phyloP scores from a whole-genome alignment of 2,113 vertebrate genomes.

The Oenanthe melanoleuca region DNA sequence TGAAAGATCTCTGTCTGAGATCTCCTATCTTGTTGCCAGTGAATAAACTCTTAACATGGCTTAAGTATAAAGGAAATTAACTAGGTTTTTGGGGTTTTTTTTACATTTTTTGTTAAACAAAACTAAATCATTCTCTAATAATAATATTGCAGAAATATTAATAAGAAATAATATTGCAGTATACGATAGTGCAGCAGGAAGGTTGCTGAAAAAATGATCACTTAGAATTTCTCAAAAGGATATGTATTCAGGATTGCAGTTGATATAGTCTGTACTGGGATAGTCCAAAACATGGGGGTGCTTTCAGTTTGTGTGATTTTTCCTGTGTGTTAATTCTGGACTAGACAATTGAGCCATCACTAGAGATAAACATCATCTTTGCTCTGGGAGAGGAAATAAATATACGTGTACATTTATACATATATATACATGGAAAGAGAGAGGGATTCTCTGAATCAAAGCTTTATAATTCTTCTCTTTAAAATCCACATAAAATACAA shows the following conservation, averaged over 20 bases:
- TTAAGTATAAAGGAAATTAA: background rate
- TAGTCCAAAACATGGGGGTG: background rate
- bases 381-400: background rate
- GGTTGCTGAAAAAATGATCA: background rate
- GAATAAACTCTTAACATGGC: slow-evolving; percentile 3
- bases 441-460: background rate
- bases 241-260: background rate
- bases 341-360: background rate
- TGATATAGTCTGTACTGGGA: background rate
- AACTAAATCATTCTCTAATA: background rate
- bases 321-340: background rate
- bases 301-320: background rate
- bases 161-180: background rate
- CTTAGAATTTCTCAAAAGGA: background rate
- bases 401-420: background rate
- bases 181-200: background rate
- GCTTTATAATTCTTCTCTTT: background rate
- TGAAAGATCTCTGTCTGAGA: slow-evolving; percentile 23
- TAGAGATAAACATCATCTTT: background rate
- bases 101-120: background rate
- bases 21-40: background rate
- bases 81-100: background rate
- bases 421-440: background rate
- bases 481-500: slow-evolving; percentile 33
- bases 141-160: no score